Base-by-base conservation (phyloP, 1,140 invertebrate species). In the Cyrtorhinus lividipennis region DNA sequence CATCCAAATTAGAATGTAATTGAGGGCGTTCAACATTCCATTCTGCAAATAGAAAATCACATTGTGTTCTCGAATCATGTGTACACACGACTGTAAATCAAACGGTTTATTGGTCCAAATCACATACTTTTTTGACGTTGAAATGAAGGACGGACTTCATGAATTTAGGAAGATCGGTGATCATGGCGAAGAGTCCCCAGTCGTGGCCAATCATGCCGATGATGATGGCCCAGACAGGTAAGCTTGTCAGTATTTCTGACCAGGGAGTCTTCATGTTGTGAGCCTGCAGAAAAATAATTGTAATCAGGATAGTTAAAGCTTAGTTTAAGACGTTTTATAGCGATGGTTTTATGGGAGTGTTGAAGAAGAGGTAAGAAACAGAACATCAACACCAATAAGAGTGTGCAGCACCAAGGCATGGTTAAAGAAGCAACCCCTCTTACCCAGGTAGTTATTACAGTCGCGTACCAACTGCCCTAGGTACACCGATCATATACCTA, bases 171-270 rank as follows among this genome's bases (percentile, higher is more conserved):
- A 87, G 71, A 66, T 82, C 79, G n/a, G 81, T 83, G 13, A 85
- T 72, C 65, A 86, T 76, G 23, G 90, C 95, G 71, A 95, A 95
- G 73, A 93, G 91, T 26, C 89, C 90, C 91, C 92, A 96, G 74
- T 95, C 91, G 74, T 94, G 89, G 20, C 89, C 88, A 69, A 92
- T 80, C 70, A 83, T 85, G 24, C 80, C 81, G 25, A 80, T 74
- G 27, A 79, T 72, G 10, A 79, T 67, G 2, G 83, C 83, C 83
- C 82, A 86, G 1, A 88, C 76, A 5, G 86, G 82, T 2, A 77
- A 69, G 22, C 84, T 87, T 20, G 77, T 80, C 0, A 86, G 67
- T 48, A 89, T 79, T 8, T 38, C 30, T 15, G 30, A 5, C 30
- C 30, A 38, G 5, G 30, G 30, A 38, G 30, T 38, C 30, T 38